Conservation (phyloP, 2,797 vertebrate species). For the Anguilla pacifica region DNA sequence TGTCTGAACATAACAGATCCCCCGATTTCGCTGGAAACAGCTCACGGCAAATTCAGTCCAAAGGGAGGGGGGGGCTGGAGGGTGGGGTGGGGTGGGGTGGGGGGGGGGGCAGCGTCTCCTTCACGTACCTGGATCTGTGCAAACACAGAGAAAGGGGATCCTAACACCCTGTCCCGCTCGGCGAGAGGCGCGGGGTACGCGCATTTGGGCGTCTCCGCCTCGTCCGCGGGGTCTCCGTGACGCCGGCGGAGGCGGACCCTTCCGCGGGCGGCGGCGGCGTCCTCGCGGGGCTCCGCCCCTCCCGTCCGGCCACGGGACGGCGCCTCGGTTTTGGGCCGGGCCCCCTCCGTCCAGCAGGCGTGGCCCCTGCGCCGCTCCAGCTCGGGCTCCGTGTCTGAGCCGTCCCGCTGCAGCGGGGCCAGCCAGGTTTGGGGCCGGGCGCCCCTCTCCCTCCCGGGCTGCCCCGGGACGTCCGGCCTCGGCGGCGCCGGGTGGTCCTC, state of each 20-base stretch:
- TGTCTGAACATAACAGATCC: not conserved
- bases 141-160: constrained; percentile 48
- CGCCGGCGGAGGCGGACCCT: constrained; percentile 32
- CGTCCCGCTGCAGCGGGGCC: constrained; percentile 39
- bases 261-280: no score
- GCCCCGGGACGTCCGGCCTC: constrained; percentile 46
- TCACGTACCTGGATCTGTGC: constrained; percentile 68
- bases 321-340: constrained; percentile 37
- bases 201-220: constrained; percentile 32
- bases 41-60: not conserved
- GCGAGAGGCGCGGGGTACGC: constrained; percentile 34
- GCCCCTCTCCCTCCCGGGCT: constrained; percentile 24
- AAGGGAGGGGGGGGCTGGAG: no score
- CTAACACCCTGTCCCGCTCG: constrained; percentile 43
- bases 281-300: constrained; percentile 44
- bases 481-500: constrained; percentile 55
- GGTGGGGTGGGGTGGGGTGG: no score
- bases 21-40: constrained; percentile 2
- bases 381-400: constrained; percentile 23
- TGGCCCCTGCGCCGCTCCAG: constrained; percentile 26
- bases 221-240: constrained; percentile 38
- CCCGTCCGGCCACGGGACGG: constrained; percentile 29
- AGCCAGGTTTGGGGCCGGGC: constrained; percentile 53
- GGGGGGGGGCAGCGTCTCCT: not conserved
- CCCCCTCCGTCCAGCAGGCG: constrained; percentile 31